phyloP scores from a whole-genome alignment of 2,113 vertebrate genomes.

The Dipodomys merriami region DNA sequence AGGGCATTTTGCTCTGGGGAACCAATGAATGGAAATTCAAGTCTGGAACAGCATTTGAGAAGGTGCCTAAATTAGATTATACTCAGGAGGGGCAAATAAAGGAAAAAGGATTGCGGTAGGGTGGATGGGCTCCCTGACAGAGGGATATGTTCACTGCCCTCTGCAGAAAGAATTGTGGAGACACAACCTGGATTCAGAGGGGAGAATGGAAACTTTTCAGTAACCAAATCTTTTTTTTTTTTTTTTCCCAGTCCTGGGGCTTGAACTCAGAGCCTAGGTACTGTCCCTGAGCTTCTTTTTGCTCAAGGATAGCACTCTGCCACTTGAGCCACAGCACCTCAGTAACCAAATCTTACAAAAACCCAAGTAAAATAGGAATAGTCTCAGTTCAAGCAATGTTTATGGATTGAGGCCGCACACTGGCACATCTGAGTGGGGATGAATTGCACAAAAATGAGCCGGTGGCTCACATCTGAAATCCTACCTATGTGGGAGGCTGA shows the following conservation, averaged over 20 bases:
- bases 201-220: not conserved
- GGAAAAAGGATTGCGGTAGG: not conserved
- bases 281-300: no score
- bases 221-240: not conserved
- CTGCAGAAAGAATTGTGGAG: constrained; percentile 11
- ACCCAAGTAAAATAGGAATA: not conserved
- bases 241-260: no score
- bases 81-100: constrained; percentile 23
- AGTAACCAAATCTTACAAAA: not conserved
- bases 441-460: not conserved
- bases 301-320: no score
- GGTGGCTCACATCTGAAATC: not conserved
- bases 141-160: constrained; percentile 19
- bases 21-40: constrained; percentile 44
- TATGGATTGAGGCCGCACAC: not conserved
- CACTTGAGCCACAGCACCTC: no score
- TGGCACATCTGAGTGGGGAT: not conserved
- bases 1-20: constrained; percentile 53
- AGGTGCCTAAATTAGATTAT: constrained; percentile 57
- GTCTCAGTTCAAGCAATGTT: not conserved
- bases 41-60: constrained; percentile 56
- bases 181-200: not conserved
- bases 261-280: no score
- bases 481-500: not conserved
- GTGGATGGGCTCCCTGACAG: not conserved